Conservation (phyloP, 2,888 invertebrate species). For the Hyposoter didymator region DNA sequence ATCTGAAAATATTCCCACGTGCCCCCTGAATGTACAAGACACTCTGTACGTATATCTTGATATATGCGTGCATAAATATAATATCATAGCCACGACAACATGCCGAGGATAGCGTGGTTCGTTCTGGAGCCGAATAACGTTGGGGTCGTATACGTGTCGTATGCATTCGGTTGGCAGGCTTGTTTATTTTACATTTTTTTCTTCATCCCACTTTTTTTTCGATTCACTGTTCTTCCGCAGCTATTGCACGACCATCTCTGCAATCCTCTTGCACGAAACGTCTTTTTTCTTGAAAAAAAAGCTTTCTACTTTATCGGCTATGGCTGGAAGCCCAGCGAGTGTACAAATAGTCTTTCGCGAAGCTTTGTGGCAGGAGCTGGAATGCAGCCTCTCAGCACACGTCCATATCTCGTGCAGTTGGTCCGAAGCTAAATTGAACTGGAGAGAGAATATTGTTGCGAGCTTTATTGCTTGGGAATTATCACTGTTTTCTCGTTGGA, state of each 20-base stretch:
- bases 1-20: neutral
- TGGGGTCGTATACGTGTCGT: constrained; percentile 54
- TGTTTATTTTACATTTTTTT: constrained; percentile 52
- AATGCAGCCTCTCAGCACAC: constrained; percentile 10
- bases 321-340: constrained; percentile 33
- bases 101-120: constrained; percentile 40
- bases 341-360: neutral
- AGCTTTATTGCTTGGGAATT: neutral
- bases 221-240: constrained; percentile 20
- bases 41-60: constrained; percentile 35
- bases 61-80: constrained; percentile 46
- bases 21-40: constrained; percentile 26
- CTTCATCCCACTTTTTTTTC: constrained; percentile 30
- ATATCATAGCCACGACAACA: constrained; percentile 49
- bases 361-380: constrained; percentile 9
- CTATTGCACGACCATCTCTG: neutral
- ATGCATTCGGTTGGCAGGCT: constrained; percentile 56
- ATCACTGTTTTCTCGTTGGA: neutral
- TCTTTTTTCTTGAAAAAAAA: constrained; percentile 14
- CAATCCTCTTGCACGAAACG: constrained; percentile 38
- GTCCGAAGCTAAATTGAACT: constrained; percentile 7
- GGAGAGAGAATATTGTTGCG: constrained; percentile 7
- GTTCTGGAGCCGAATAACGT: constrained; percentile 46
- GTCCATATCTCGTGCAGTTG: constrained; percentile 7
- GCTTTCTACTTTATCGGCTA: constrained; percentile 53